Percentiles rank a stretch among this genome's conserved stretches.
Evolutionary conservation across 2,797 vertebrate species (phyloP).

Genomic region (Ficedula albicollis): DNA sequence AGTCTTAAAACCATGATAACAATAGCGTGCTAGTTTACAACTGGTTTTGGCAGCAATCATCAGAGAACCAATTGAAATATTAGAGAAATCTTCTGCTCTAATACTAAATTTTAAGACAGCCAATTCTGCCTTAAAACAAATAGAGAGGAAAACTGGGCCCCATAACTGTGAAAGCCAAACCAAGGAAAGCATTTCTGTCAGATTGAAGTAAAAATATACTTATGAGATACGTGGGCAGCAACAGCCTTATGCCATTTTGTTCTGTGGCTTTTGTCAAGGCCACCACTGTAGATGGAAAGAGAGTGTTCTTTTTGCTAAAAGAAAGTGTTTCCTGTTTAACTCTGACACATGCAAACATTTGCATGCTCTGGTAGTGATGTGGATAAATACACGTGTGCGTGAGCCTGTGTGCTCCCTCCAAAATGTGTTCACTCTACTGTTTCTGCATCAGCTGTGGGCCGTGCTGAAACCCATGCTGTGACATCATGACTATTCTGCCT

Average conservation of each 20-base stretch:
- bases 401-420: background rate
- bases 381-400: fast-evolving
- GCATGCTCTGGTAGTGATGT: background rate
- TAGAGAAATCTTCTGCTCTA: background rate
- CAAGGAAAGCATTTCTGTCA: background rate
- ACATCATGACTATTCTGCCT: background rate
- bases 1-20: background rate
- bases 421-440: background rate
- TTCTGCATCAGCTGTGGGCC: background rate
- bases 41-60: background rate
- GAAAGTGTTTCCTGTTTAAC: background rate
- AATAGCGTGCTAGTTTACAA: background rate
- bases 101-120: background rate
- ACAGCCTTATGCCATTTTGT: background rate
- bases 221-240: background rate
- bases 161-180: background rate
- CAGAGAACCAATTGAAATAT: background rate
- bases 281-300: background rate
- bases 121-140: background rate
- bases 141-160: background rate
- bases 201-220: background rate
- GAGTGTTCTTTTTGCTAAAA: background rate
- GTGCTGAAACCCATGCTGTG: background rate
- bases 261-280: background rate
- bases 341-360: background rate